Conservation (phyloP, 2,797 vertebrate genomes). For the Muraenolepis orangiensis region DNA sequence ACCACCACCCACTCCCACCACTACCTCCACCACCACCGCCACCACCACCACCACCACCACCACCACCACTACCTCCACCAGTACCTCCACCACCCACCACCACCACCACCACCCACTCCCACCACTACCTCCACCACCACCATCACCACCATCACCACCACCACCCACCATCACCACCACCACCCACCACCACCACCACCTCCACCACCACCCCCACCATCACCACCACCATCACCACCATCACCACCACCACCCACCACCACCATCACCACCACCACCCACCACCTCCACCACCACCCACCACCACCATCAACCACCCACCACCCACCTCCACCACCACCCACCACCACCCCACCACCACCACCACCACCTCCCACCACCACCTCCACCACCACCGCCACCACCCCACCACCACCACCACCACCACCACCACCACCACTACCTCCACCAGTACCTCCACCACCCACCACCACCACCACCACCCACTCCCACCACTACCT, state of each 20-base stretch:
- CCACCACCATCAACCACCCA: too few relatives aligned
- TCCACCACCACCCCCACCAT: too few relatives aligned
- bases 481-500: slow-evolving; percentile 45
- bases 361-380: slow-evolving; percentile 29
- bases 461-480: background rate
- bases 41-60: background rate
- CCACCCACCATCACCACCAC: background rate
- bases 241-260: background rate
- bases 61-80: too few relatives aligned
- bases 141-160: too few relatives aligned
- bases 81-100: too few relatives aligned
- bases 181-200: slow-evolving; percentile 26
- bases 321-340: too few relatives aligned
- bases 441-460: background rate
- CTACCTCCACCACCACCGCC: background rate
- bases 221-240: too few relatives aligned
- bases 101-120: too few relatives aligned
- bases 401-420: too few relatives aligned
- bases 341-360: background rate
- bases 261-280: slow-evolving; percentile 26
- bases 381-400: slow-evolving; percentile 2
- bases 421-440: too few relatives aligned
- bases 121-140: too few relatives aligned
- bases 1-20: too few relatives aligned
- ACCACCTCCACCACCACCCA: slow-evolving; percentile 19